Conservation (phyloP, 2,113 vertebrate species). For the Anas platyrhynchos region DNA sequence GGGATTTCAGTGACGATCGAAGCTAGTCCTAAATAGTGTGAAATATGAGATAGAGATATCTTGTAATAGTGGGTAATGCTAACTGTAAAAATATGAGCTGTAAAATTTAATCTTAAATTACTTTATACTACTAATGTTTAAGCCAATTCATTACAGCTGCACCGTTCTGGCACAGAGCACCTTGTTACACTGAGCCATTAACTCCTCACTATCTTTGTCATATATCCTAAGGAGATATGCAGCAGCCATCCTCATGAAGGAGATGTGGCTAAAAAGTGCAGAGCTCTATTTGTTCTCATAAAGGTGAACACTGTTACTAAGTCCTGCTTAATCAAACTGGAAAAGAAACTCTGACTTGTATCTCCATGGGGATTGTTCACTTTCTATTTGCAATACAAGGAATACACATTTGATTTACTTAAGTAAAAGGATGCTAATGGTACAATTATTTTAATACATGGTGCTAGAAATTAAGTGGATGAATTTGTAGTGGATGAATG, state of each 20-base stretch:
- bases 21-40: neutral
- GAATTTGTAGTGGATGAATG: neutral
- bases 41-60: conserved; percentile 53
- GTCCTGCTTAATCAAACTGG: neutral
- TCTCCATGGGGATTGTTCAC: neutral
- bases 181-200: conserved; percentile 28
- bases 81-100: conserved; percentile 47
- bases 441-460: neutral
- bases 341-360: neutral
- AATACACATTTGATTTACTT: neutral
- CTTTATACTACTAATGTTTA: conserved; percentile 50
- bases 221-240: neutral
- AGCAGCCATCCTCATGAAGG: neutral
- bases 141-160: conserved; percentile 50
- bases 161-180: conserved; percentile 16
- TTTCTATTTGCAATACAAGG: neutral
- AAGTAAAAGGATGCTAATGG: neutral
- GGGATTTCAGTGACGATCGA: neutral
- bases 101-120: conserved; percentile 61
- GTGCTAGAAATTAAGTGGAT: neutral
- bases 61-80: conserved; percentile 14
- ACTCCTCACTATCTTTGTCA: neutral
- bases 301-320: neutral
- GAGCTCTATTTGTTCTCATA: neutral
- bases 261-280: neutral